Base-by-base conservation (phyloP, 2,888 invertebrate genomes). In the Pinctada fucata region DNA sequence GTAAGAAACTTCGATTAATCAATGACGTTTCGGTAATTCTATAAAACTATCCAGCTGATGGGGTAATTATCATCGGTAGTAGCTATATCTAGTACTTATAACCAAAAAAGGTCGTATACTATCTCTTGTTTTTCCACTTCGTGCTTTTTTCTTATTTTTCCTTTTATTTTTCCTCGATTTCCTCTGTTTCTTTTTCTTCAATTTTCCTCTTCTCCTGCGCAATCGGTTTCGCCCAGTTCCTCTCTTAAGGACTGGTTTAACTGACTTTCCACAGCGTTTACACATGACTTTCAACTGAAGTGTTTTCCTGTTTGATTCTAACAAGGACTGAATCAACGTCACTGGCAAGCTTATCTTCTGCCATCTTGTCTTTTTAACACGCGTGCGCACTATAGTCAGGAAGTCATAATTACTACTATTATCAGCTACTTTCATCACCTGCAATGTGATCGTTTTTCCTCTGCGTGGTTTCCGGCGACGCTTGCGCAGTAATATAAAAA, bases 361-460 rank as follows among this genome's bases (percentile, higher is more conserved):
- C 81, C 81, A 81, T 66, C 78, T 72, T 70, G 81, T 78, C n/a
- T 79, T 81, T 67, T 79, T 78, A 8, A 81, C 76, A 16, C 81
- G 75, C 5, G 81, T 81, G 16, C 78, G 52, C 66, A 81, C 63
- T 8, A 72, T 74, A 2, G 81, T 81, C 4, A 81, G 75, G 13
- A 72, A 76, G 6, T 78, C 72, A 50, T 73, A 52, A n/a, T 63
- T 67, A n/a, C 66, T 74, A 8, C 72, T 66, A 13, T 72, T 70
- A 50, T 79, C 71, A n/a, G 75, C 65, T 16, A 79, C 51, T 49
- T 76, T 67, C 31, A 73, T 72, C 3, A 81, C 76, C 6, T 69
- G 69, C 31, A 81, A 65, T 45, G 68, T 63, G 16, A 81, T 74
- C 47, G 68, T 75, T 49, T 78, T 78, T n/a, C 81, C 81, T 52